Conservation (phyloP, 2,888 invertebrate genomes). For the Eupithecia exiguata region DNA sequence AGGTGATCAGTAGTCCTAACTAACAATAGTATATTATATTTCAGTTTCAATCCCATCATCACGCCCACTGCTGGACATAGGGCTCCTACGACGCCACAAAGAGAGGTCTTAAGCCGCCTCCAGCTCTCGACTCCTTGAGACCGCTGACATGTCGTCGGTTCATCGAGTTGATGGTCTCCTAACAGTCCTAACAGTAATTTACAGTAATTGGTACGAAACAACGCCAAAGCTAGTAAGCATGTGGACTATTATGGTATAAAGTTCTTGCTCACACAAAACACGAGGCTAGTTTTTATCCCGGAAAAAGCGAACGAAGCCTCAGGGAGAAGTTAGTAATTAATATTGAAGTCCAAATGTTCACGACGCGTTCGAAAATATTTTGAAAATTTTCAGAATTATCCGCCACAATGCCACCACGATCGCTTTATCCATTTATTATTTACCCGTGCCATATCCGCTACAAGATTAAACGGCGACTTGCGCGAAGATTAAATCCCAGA, state of each 20-base stretch:
- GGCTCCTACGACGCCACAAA: too few relatives aligned
- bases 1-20: neutral
- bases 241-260: too few relatives aligned
- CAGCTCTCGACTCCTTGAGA: too few relatives aligned
- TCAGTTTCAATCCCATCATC: too few relatives aligned
- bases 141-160: too few relatives aligned
- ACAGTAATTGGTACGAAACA: too few relatives aligned
- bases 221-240: too few relatives aligned
- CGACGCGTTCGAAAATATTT: neutral
- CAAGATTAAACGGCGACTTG: slow-evolving; percentile 80
- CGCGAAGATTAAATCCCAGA: slow-evolving; percentile 80
- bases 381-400: neutral
- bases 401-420: slow-evolving; percentile 52
- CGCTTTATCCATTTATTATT: slow-evolving; percentile 79
- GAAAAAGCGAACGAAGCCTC: neutral
- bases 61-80: too few relatives aligned
- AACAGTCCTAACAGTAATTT: too few relatives aligned
- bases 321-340: neutral
- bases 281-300: neutral
- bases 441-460: slow-evolving; percentile 76
- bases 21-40: too few relatives aligned
- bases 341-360: neutral
- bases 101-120: too few relatives aligned
- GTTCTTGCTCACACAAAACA: neutral
- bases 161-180: too few relatives aligned